Conservation (phyloP, 2,797 vertebrate genomes). For the Carapus acus region DNA sequence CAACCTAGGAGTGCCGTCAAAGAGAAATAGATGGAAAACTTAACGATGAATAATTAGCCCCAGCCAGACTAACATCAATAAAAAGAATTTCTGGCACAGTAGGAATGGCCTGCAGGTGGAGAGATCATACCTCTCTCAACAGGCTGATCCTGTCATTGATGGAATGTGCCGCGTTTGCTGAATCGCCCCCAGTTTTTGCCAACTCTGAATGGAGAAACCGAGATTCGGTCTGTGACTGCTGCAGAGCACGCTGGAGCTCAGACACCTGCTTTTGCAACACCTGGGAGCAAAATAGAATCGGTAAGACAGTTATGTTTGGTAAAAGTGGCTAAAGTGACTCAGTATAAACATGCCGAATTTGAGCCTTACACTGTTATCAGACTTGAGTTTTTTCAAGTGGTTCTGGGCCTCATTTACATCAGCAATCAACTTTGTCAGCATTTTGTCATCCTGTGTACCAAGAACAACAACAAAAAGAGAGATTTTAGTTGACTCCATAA, state of each 20-base stretch:
- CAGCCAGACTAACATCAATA: too few species aligned
- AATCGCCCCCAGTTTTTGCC: constrained; percentile 35
- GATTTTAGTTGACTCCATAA: too few species aligned
- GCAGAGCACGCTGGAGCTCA: constrained; percentile 58
- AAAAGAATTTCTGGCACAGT: too few species aligned
- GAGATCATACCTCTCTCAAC: constrained; percentile 60
- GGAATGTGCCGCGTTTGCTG: constrained; percentile 30
- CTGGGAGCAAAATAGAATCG: constrained; percentile 39
- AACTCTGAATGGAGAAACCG: constrained; percentile 64
- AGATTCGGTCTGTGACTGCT: constrained; percentile 63
- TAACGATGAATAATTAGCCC: too few species aligned
- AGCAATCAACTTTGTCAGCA: constrained; percentile 51
- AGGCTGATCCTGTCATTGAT: constrained; percentile 71
- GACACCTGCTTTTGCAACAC: constrained; percentile 62
- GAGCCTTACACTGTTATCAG: constrained; percentile 66
- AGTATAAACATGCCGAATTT: not conserved
- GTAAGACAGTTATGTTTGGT: not conserved
- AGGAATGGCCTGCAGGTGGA: too few species aligned
- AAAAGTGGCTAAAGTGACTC: not conserved
- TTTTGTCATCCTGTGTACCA: constrained; percentile 65
- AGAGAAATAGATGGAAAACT: too few species aligned
- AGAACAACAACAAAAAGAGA: not conserved
- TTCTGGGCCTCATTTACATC: constrained; percentile 65
- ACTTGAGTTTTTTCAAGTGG: constrained; percentile 56
- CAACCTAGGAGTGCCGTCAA: constrained; percentile 51